These are phyloP conservation scores for Chaenogobius annularis DNA, from an alignment of 2,113 vertebrate genomes.

Conservation along the genomic window DNA sequence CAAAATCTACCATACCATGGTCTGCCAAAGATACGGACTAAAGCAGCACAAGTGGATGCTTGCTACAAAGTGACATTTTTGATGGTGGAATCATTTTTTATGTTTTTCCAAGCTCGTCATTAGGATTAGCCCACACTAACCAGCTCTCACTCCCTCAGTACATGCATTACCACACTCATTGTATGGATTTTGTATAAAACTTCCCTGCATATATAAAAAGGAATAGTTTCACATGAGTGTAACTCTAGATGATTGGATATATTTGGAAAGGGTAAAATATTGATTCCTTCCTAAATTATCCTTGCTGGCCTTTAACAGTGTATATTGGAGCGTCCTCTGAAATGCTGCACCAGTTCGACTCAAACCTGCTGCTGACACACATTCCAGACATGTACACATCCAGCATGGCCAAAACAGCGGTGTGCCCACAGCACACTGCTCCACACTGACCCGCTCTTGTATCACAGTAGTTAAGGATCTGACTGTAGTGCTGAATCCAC, in stretches of 20 bases:
- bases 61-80: neutral
- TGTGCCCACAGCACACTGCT: constrained; percentile 14
- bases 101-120: too few relatives aligned
- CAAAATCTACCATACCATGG: constrained; percentile 32
- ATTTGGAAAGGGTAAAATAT: constrained; percentile 22
- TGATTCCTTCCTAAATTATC: constrained; percentile 44
- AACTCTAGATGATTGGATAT: constrained; percentile 8
- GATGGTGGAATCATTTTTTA: too few relatives aligned
- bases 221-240: neutral
- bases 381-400: constrained; percentile 59
- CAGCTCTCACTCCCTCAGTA: too few relatives aligned
- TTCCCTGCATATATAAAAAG: neutral
- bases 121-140: too few relatives aligned
- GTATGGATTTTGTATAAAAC: neutral
- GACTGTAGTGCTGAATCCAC: constrained; percentile 24
- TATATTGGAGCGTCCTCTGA: constrained; percentile 35
- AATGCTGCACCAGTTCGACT: constrained; percentile 49
- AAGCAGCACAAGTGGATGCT: neutral
- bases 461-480: constrained; percentile 36
- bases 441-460: constrained; percentile 48
- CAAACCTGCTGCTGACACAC: constrained; percentile 49
- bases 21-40: constrained; percentile 9
- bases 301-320: constrained; percentile 41
- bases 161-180: neutral
- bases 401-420: constrained; percentile 47